phyloP scores from a whole-genome alignment of 2,113 vertebrate genomes.

The Zosterops borbonicus region DNA sequence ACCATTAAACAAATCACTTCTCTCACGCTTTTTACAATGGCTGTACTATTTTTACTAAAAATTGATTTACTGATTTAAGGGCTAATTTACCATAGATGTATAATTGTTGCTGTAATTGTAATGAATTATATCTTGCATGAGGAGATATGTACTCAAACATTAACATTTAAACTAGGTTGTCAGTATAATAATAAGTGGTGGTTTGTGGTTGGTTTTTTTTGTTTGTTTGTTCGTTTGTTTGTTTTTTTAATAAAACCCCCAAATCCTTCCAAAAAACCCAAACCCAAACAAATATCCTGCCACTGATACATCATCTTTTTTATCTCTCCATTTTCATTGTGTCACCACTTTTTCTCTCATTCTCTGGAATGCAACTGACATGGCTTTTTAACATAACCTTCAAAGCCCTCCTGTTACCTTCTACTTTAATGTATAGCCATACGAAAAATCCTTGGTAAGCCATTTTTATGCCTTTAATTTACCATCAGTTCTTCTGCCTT shows the following conservation, averaged over 20 bases:
- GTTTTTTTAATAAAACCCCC: neutral
- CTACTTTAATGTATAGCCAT: conserved; percentile 40
- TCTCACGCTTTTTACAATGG: neutral
- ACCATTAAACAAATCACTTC: neutral
- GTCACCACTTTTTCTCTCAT: conserved; percentile 16
- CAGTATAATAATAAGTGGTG: neutral
- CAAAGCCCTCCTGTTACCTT: conserved; percentile 56
- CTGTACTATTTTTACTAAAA: neutral
- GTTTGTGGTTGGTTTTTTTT: neutral
- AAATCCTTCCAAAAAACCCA: neutral
- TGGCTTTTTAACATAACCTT: conserved; percentile 49
- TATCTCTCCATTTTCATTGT: conserved; percentile 29
- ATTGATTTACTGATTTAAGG: neutral
- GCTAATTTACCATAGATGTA: neutral
- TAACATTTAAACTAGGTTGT: conserved; percentile 44
- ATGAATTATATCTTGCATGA: conserved; percentile 35
- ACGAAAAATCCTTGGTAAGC: conserved; percentile 22
- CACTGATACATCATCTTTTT: conserved; percentile 1
- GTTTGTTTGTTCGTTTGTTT: neutral
- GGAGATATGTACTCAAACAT: conserved; percentile 40
- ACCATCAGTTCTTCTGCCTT: conserved; percentile 1
- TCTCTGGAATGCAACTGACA: neutral
- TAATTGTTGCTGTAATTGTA: conserved; percentile 31
- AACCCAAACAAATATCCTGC: neutral
- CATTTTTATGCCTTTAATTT: conserved; percentile 39